These are phyloP conservation scores for Zootermopsis nevadensis DNA, from an alignment of 2,888 invertebrate genomes.

Conservation along the genomic window DNA sequence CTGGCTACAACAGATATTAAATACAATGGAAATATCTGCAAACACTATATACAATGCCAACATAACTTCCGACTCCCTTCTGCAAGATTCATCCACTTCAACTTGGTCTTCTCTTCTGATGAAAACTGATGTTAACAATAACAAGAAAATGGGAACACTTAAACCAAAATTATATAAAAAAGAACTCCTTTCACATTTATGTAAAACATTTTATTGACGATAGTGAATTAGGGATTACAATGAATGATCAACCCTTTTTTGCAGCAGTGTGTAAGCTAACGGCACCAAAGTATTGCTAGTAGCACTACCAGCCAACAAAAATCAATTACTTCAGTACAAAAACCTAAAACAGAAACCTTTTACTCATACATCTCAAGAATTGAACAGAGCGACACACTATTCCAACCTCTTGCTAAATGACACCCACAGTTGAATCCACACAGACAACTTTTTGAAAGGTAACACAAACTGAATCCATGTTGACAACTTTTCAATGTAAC, in stretches of 20 bases:
- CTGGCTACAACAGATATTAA: constrained; percentile 16
- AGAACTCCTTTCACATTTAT: constrained; percentile 23
- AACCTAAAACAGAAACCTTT: background rate
- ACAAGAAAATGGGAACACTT: background rate
- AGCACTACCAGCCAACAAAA: background rate
- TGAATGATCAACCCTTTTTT: constrained; percentile 27
- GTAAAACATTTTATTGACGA: constrained; percentile 38
- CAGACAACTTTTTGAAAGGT: background rate
- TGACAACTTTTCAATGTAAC: background rate
- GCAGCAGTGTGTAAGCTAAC: constrained; percentile 7
- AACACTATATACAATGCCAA: background rate
- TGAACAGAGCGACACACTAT: background rate
- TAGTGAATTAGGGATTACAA: constrained; percentile 33
- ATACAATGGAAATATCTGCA: background rate
- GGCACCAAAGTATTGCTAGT: background rate
- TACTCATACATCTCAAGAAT: background rate
- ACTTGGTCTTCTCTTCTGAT: background rate
- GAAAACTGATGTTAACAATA: background rate
- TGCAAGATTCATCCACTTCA: background rate
- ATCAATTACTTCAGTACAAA: constrained; percentile 4
- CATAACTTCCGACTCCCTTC: background rate
- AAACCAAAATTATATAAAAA: constrained; percentile 6
- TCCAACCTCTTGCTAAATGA: background rate
- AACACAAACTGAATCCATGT: background rate
- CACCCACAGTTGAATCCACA: background rate